phyloP scores from a whole-genome alignment of 2,113 vertebrate species.

The Scolopax mira region DNA sequence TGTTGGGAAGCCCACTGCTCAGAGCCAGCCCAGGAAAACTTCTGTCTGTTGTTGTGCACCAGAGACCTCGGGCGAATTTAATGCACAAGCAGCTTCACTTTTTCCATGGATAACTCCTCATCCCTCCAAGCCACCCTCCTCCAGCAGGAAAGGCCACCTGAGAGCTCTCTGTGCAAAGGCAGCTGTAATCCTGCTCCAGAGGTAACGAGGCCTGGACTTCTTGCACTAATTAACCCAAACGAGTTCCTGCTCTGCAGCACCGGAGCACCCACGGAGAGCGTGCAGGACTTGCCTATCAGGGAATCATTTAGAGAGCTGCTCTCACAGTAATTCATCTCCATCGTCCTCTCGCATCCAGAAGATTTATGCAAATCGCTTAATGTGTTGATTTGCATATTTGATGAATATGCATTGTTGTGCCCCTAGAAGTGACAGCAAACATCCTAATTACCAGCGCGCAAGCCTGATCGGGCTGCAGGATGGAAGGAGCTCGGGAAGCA shows the following conservation, averaged over 20 bases:
- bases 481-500: not conserved
- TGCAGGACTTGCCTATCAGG: not conserved
- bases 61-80: accelerated
- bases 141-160: not conserved
- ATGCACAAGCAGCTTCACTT: not conserved
- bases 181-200: not conserved
- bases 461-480: not conserved
- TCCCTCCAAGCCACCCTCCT: not conserved
- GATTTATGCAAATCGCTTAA: constrained; percentile 48
- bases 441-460: constrained; percentile 50
- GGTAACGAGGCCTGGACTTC: not conserved
- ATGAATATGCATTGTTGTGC: constrained; percentile 38
- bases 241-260: not conserved
- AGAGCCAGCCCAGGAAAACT: not conserved
- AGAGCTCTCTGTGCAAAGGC: not conserved
- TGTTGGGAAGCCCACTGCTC: not conserved
- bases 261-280: not conserved
- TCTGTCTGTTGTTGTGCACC: not conserved
- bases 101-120: not conserved
- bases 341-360: not conserved
- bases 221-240: not conserved
- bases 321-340: not conserved
- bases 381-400: constrained; percentile 41
- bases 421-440: constrained; percentile 52
- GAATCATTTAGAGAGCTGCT: not conserved